phyloP scores from a whole-genome alignment of 2,888 invertebrate species.

The Microplitis manilae region DNA sequence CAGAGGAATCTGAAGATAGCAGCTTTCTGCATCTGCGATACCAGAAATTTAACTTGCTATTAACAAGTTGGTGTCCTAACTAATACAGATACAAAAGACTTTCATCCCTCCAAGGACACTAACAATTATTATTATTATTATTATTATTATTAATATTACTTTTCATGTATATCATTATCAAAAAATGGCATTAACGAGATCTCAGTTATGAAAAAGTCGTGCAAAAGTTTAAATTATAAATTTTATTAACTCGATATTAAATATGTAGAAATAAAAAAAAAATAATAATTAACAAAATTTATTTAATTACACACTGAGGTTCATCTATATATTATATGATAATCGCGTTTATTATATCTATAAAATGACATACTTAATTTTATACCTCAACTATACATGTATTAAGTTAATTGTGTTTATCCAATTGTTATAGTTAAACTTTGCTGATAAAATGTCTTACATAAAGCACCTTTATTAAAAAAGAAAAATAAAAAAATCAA shows the following conservation, averaged over 20 bases:
- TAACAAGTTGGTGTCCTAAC: too few species aligned
- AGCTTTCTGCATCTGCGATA: too few species aligned
- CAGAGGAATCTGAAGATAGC: too few species aligned
- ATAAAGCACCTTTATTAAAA: constrained; percentile 66
- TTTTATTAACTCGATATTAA: constrained; percentile 38
- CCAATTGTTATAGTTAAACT: constrained; percentile 52
- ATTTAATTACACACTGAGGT: constrained; percentile 54
- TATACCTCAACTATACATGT: constrained; percentile 56
- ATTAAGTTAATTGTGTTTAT: constrained; percentile 49
- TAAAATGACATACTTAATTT: constrained; percentile 46
- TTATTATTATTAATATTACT: constrained; percentile 18
- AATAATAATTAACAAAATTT: constrained; percentile 31
- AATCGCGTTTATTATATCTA: constrained; percentile 51
- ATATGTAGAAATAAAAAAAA: constrained; percentile 16
- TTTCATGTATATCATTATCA: constrained; percentile 53
- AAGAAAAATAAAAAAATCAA: constrained; percentile 44
- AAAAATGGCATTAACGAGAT: constrained; percentile 64
- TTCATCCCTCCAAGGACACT: too few species aligned
- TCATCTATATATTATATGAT: constrained; percentile 52
- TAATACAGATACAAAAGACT: too few species aligned
- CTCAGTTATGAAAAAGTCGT: constrained; percentile 53
- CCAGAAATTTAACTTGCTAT: too few species aligned
- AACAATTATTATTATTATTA: neutral
- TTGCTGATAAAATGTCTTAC: constrained; percentile 53
- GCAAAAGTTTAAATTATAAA: constrained; percentile 33